Base-by-base conservation (phyloP, 2,797 vertebrate genomes). In the Mastacembelus armatus region DNA sequence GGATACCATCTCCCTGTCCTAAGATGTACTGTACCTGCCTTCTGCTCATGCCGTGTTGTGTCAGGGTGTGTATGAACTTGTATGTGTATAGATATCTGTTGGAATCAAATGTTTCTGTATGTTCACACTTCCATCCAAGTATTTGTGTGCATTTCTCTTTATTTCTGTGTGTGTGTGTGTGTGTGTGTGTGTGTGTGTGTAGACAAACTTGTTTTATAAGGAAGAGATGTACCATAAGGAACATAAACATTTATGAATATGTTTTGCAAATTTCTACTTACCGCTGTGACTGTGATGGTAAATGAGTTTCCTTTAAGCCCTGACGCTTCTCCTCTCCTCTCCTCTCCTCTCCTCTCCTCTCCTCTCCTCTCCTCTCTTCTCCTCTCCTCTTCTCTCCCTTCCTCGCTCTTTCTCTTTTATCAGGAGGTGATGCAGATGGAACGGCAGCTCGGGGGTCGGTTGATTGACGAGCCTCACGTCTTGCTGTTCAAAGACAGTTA, bases 401-500 rank as follows among this genome's bases (percentile, higher is more conserved):
- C 21, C 43, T 52, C 39, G n/a, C 58, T 68, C 50, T 64, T 12
- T 60, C 42, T 66, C 63, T 73, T 12, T 74, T 26, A 38, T 73
- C 90, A 99, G 98, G 98, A 99, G 91, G 98, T 99, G 90, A 95
- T 98, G 80, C 96, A 98, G 93, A 94, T 97, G 94, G 98, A 99
- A 91, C 95, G 95, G 83, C 98, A 98, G 92, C 94, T 98, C 78
- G 98, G 98, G n/a, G 98, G 98, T 29, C 96, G 97, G 79, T 93
- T 99, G 87, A 97, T 99, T 14, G 98, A 98, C 83, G 95, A 97
- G 80, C 97, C 98, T 5, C 95, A 97, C 26, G 82, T 97, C 70
- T 93, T 99, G 83, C 96, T 97, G 89, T 99, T 99, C 93, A 99
- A 98, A 93, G 98, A 99, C 94, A 99, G 96, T 88, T 99, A 99